These are phyloP conservation scores for Ricordea florida DNA, from an alignment of 92 coral and sea anemone genomes.

Conservation along the genomic window DNA sequence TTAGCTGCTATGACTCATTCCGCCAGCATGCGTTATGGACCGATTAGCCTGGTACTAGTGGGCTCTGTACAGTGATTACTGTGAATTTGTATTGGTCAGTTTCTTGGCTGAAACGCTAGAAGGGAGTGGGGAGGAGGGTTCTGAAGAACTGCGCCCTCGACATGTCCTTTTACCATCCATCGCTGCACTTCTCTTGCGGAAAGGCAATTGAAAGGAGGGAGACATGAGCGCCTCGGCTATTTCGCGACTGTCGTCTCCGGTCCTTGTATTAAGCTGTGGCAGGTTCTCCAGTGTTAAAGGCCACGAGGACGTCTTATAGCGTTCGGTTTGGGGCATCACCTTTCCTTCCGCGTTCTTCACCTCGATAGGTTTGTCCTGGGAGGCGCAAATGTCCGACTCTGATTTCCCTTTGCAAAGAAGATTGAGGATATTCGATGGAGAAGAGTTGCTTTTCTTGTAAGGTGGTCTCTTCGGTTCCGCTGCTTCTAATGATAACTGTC, in stretches of 20 bases:
- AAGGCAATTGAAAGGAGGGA: constrained; percentile 58
- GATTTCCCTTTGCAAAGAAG: background rate
- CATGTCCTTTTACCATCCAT: constrained; percentile 47
- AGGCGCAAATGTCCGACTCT: background rate
- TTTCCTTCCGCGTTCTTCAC: too few species aligned
- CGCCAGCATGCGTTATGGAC: too few species aligned
- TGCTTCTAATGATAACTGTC: background rate
- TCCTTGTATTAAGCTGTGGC: background rate
- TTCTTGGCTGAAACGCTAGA: too few species aligned
- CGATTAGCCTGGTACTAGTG: too few species aligned
- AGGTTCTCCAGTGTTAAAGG: too few species aligned
- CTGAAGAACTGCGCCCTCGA: constrained; percentile 63
- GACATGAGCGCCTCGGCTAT: constrained; percentile 47
- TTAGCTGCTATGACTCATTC: too few species aligned
- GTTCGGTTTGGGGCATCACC: too few species aligned
- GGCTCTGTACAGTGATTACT: too few species aligned
- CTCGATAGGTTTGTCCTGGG: too few species aligned
- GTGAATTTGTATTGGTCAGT: too few species aligned
- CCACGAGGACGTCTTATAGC: too few species aligned
- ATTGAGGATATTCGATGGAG: constrained; percentile 39
- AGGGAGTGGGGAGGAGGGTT: constrained; percentile 31
- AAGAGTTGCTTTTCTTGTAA: constrained; percentile 33
- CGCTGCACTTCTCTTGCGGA: constrained; percentile 61
- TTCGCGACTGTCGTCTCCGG: constrained; percentile 38
- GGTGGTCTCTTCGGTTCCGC: background rate